Base-by-base conservation (phyloP, 53 echinoderm and acorn worm genomes). In the Paracentrotus lividus region DNA sequence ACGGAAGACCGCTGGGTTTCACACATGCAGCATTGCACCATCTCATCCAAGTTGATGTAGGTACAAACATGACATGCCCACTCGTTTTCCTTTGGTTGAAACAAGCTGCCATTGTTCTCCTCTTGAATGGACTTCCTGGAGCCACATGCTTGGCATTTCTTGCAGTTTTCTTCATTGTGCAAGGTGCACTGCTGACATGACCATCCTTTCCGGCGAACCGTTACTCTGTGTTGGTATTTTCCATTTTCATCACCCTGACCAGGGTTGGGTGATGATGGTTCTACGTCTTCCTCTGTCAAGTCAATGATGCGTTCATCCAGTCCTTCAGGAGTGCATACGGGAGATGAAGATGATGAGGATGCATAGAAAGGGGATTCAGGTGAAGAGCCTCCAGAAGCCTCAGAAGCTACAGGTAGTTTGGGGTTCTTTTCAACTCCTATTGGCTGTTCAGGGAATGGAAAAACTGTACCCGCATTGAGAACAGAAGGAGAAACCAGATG, bases 31-130 rank as follows among this genome's bases (percentile, higher is more conserved):
- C 96, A 93, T 45, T 44, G 85, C 0, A 91, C 91, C 18, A 96
- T 93, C 49, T 67, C 87, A 43, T 94, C 92, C 8, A 96, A 67
- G 87, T 98, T 98, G 54, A 94, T 94, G 93, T 96, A 96, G 18
- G 99, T 98, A 85, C 99, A 98, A 20, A 92, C 88, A 42, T 86
- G 94, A 88, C 99, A 98, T 18, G 98, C 72, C 98, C 98, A 98
- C 87, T 96, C 96, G 52, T 96, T 95, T 32, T 96, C 96, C 65
- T 77, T 76, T 0, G 97, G 97, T 16, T 94, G 88, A 59, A 96
- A 95, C 72, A 94, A 81, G 44, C 92, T 95, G 59, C 93, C 95
- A 24, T 69, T 58, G 8, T 42, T 69, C 13, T 75, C 51, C 54
- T 93, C 93, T 49, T 88, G 72, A 10, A 31, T 61, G 29, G 84